Evolutionary conservation across 2,888 invertebrate genomes (phyloP).

Genomic region (Eumacrocentrus americanus): DNA sequence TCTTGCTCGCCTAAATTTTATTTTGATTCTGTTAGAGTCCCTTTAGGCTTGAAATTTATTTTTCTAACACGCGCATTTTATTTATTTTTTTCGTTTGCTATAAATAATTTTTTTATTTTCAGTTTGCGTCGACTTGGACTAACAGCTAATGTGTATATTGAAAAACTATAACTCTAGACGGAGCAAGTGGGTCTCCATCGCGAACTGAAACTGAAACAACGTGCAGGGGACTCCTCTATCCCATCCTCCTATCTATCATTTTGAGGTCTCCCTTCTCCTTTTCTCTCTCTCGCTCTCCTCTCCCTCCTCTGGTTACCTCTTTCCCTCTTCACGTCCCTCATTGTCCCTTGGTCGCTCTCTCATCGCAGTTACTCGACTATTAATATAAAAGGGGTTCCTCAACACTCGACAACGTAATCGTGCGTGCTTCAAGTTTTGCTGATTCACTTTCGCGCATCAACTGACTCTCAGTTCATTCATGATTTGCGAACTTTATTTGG

Average conservation of each 20-base stretch:
- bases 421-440: slow-evolving; percentile 50
- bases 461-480: slow-evolving; percentile 6
- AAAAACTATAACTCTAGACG: slow-evolving; percentile 37
- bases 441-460: slow-evolving; percentile 46
- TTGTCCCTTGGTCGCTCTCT: slow-evolving; percentile 43
- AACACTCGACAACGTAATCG: slow-evolving; percentile 57
- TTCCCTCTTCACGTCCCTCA: slow-evolving; percentile 35
- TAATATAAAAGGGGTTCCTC: slow-evolving; percentile 61
- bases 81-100: too few relatives aligned
- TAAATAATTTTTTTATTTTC: neutral
- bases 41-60: too few relatives aligned
- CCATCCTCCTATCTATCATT: slow-evolving; percentile 60
- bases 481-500: neutral
- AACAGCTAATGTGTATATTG: slow-evolving; percentile 2
- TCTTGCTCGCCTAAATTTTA: too few relatives aligned
- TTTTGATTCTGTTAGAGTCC: too few relatives aligned
- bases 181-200: slow-evolving; percentile 46
- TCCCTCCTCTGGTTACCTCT: slow-evolving; percentile 22
- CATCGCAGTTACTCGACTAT: slow-evolving; percentile 58
- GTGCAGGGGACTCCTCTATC: slow-evolving; percentile 55
- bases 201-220: slow-evolving; percentile 58
- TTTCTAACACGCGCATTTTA: too few relatives aligned
- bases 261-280: slow-evolving; percentile 41
- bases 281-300: slow-evolving; percentile 30
- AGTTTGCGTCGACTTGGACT: neutral